Conservation (phyloP, 1,140 invertebrate species). For the Drosophila bipectinata region DNA sequence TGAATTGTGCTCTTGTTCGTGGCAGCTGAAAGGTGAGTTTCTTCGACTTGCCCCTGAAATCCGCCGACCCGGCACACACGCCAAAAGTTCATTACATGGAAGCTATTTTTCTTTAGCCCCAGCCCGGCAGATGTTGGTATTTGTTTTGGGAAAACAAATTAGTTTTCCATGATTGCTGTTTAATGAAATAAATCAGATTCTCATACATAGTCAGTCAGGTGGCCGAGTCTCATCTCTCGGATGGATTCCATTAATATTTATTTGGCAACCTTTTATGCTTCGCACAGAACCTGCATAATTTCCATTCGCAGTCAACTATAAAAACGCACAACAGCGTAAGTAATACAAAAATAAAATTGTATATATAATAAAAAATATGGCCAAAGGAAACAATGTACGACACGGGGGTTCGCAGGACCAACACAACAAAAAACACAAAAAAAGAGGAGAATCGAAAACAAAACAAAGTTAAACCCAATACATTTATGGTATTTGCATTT, state of each 20-base stretch:
- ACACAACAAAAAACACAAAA: slow-evolving; percentile 4
- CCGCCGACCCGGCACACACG: slow-evolving; percentile 39
- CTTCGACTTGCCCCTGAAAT: slow-evolving; percentile 23
- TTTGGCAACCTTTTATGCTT: not conserved
- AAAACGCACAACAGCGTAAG: slow-evolving; percentile 67
- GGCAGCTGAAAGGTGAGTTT: slow-evolving; percentile 64
- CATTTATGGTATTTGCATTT: slow-evolving; percentile 84
- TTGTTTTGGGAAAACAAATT: slow-evolving; percentile 59
- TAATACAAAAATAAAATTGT: slow-evolving; percentile 61
- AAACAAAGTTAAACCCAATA: slow-evolving; percentile 83
- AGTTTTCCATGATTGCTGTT: slow-evolving; percentile 56
- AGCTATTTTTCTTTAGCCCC: slow-evolving; percentile 33
- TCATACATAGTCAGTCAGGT: slow-evolving; percentile 37
- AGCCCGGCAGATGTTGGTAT: slow-evolving; percentile 39
- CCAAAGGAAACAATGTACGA: slow-evolving; percentile 33
- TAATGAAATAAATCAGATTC: slow-evolving; percentile 56
- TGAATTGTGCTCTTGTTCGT: slow-evolving; percentile 69
- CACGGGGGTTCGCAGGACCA: slow-evolving; percentile 7
- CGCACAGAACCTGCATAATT: slow-evolving; percentile 17
- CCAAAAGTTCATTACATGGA: slow-evolving; percentile 69
- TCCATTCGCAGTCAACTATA: slow-evolving; percentile 58
- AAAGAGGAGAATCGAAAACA: slow-evolving; percentile 68
- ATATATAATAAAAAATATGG: slow-evolving; percentile 52
- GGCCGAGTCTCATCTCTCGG: not conserved
- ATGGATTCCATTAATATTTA: slow-evolving; percentile 5